Evolutionary conservation across 2,888 invertebrate genomes (phyloP), one percentile per base, ranked within the genome.

Genomic region (Eueremaeus valkanovi): DNA sequence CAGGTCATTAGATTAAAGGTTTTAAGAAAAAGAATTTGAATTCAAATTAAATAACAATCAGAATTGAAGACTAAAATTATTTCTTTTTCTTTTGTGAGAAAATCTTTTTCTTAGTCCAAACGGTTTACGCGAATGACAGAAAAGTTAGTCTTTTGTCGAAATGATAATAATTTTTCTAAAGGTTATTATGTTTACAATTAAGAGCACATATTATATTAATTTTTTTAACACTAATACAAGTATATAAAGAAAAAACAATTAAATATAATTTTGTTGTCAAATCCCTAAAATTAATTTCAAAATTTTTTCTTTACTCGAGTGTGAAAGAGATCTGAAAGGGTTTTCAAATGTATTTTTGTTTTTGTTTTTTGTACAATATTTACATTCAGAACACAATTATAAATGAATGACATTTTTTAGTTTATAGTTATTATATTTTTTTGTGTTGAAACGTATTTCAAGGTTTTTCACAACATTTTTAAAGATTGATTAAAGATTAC

Each of bases 381-480:
- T 66, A 66, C 66, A 66, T 66, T 58, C 21, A 61, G 31, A 66
- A 66, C 66, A 66, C 66, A 66, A 66, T 66, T 66, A 66, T 66
- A 66, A 33, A 66, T 66, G 29, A 58, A 66, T 36, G 66, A 66
- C 66, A 66, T 18, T 66, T 66, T n/a, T n/a, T n/a, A n/a, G n/a
- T n/a, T 66, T n/a, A 29, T 58, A 58, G 58, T 31, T 24, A 58
- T 58, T 58, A 58, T 27, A 21, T 66, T 66, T 36, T 21, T 66
- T 36, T 61, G 3, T n/a, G n/a, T n/a, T n/a, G 31, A 66, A 66
- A 66, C 33, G 18, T 36, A 66, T 66, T 66, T 66, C 66, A 66
- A 66, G 66, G 66, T 66, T 58, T n/a, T 58, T 66, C 66, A 66
- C 66, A 66, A 66, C 66, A 66, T n/a, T 36, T 66, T 66, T 16